phyloP scores from a whole-genome alignment of 2,113 vertebrate species.

The Odocoileus hemionus region DNA sequence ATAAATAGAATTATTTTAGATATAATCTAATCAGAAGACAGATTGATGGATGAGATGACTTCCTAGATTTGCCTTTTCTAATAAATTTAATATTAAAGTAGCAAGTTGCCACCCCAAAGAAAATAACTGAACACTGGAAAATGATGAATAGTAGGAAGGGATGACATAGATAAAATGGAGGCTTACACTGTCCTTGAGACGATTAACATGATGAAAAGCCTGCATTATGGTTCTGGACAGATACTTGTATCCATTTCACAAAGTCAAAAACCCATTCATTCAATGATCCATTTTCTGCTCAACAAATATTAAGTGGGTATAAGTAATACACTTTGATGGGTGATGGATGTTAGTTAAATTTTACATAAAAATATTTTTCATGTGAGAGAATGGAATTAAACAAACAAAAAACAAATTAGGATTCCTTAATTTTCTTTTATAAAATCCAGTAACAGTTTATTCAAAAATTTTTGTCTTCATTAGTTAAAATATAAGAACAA shows the following conservation, averaged over 20 bases:
- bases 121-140: conserved; percentile 43
- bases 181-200: neutral
- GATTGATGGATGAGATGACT: conserved; percentile 11
- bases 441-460: neutral
- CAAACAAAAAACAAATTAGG: neutral
- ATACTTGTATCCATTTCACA: conserved; percentile 4
- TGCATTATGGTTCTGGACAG: neutral
- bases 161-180: conserved; percentile 31
- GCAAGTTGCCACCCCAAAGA: conserved; percentile 2
- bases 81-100: conserved; percentile 45
- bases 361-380: neutral
- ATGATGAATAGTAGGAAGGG: conserved; percentile 15
- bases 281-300: neutral
- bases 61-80: conserved; percentile 32
- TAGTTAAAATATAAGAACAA: neutral
- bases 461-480: neutral
- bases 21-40: conserved; percentile 23
- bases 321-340: neutral
- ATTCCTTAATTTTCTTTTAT: neutral
- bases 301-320: neutral
- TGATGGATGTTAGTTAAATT: neutral
- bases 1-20: conserved; percentile 21
- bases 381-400: neutral
- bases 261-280: neutral
- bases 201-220: conserved; percentile 46